Evolutionary conservation across 2,113 vertebrate species (phyloP).

Genomic region (Tylochromis polylepis): DNA sequence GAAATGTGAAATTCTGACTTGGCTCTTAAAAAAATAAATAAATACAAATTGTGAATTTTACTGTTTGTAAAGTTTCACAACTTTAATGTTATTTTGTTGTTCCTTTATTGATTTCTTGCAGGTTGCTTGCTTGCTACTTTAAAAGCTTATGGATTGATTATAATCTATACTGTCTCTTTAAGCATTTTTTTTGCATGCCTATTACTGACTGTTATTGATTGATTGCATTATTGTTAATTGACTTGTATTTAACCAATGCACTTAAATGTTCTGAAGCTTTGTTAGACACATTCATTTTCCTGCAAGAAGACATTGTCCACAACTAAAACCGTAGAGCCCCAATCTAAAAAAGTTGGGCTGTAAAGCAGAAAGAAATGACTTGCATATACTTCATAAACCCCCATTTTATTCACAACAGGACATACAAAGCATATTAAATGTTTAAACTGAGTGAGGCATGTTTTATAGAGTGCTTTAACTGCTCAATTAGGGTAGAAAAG

Average conservation of each 20-base stretch:
- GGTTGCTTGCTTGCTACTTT: neutral
- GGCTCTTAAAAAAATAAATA: neutral
- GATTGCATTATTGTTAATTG: neutral
- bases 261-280: too few relatives aligned
- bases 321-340: neutral
- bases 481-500: too few relatives aligned
- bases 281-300: neutral
- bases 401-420: neutral
- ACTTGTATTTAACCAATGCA: neutral
- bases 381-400: neutral
- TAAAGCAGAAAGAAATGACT: neutral
- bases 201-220: neutral
- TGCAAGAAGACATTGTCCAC: neutral
- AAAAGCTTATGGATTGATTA: neutral
- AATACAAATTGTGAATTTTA: neutral
- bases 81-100: neutral
- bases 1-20: neutral
- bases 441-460: too few relatives aligned
- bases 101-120: neutral
- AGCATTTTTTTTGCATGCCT: neutral
- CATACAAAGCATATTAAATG: neutral
- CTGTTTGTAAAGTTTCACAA: neutral
- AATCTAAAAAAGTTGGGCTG: rapidly evolving
- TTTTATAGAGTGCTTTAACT: too few relatives aligned
- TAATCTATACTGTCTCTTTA: neutral